These are phyloP conservation scores for Myopa tessellatipennis DNA, from an alignment of 2,888 invertebrate species.

Conservation along the genomic window DNA sequence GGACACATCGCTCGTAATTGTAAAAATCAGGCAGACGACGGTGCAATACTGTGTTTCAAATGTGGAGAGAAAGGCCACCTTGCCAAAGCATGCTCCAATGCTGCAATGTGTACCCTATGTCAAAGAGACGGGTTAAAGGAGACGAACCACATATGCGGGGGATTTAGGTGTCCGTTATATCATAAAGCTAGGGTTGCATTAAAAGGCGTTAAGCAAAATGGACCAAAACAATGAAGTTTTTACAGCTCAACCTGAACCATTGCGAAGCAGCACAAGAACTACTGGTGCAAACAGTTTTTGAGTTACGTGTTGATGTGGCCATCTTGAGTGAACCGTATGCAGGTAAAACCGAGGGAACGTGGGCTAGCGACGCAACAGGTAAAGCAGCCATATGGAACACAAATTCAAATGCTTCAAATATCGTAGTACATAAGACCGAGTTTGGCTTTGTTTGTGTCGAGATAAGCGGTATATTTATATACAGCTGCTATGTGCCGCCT, in stretches of 20 bases:
- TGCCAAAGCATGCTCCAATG: conserved; percentile 8
- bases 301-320: background rate
- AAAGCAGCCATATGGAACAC: background rate
- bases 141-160: background rate
- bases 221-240: background rate
- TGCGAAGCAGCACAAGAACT: background rate
- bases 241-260: background rate
- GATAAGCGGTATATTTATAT: background rate
- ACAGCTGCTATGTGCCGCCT: background rate
- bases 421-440: background rate
- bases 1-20: background rate
- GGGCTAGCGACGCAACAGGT: background rate
- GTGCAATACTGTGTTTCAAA: background rate
- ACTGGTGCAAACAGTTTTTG: background rate
- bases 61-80: conserved; percentile 22
- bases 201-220: background rate
- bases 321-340: background rate
- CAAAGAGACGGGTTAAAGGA: background rate
- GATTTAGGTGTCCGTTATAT: background rate
- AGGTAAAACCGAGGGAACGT: background rate
- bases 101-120: conserved; percentile 11
- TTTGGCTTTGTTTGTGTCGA: background rate
- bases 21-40: background rate
- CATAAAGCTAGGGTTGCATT: background rate
- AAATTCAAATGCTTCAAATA: background rate